Evolutionary conservation across 2,113 vertebrate genomes (phyloP).

Genomic region (Eretmochelys imbricata): DNA sequence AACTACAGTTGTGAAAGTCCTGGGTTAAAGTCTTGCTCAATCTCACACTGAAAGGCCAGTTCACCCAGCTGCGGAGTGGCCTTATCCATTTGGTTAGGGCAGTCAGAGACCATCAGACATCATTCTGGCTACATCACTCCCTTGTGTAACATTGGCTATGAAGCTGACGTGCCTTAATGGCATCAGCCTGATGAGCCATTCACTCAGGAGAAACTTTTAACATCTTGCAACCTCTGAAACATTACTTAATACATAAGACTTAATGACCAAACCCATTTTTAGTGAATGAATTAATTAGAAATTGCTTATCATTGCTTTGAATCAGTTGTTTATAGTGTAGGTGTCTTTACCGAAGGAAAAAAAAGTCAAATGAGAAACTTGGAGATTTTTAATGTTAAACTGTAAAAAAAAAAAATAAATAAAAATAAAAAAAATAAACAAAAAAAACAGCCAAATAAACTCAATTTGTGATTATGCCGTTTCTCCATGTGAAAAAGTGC

Average conservation of each 20-base stretch:
- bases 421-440: too few species aligned
- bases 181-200: not conserved
- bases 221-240: not conserved
- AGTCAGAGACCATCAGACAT: not conserved
- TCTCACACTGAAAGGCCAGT: not conserved
- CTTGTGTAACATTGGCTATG: not conserved
- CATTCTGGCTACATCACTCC: not conserved
- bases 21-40: not conserved
- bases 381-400: slow-evolving; percentile 7
- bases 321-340: not conserved
- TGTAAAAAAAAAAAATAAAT: not conserved
- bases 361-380: not conserved
- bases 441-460: not conserved
- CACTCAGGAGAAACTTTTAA: not conserved
- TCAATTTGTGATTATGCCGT: slow-evolving; percentile 37
- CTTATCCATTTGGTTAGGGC: not conserved
- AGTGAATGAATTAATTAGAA: slow-evolving; percentile 40
- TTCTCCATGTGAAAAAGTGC: slow-evolving; percentile 37
- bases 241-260: slow-evolving; percentile 33
- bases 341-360: not conserved
- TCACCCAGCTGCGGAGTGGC: not conserved
- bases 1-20: not conserved
- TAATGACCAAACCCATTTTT: slow-evolving; percentile 18
- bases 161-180: not conserved
- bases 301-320: slow-evolving; percentile 30